Evolutionary conservation across 2,888 invertebrate genomes (phyloP), one percentile per base, ranked within the genome.

Genomic region (Lysandra coridon): DNA sequence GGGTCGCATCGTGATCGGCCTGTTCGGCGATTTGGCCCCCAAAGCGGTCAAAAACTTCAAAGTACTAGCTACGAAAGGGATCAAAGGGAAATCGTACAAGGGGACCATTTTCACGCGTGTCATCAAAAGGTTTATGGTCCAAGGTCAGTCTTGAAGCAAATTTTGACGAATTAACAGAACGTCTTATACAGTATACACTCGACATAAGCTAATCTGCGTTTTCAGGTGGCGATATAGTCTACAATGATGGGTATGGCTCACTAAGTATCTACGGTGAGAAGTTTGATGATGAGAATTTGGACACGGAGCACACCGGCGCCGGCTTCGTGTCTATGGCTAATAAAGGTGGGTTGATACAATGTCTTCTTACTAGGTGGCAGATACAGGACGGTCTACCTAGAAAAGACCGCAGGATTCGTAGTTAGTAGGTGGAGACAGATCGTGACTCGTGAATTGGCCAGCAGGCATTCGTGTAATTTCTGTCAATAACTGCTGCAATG

Each of bases 291-390:
- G 99, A 99, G 90, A 98, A 97, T 86, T 96, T 98, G 84, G 95
- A 95, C 49, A 95, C 98, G 4, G 96, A 97, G 85, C 98, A 98
- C 87, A 96, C 96, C 81, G 96, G 96, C 14, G 96, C 98, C 2
- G 98, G 99, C 80, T 97, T 98, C 90, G 93, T 99, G 69, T 98
- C 98, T 83, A 98, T 99, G 99, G 99, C 98, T 1, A 99, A 99
- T 89, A 96, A 96, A 86, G 97, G 97, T 92, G 84, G 79, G 57
- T 23, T 64, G 44, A 44, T 44, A 44, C 44, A 44, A 44, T 44
- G 44, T 44, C 10, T 44, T 44, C 44, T 44, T 44, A 44, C 44
- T 23, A 23, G 23, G 23, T 23, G 23, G 23, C 44, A 44, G 44
- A 44, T 44, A 6, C 10, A 44, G 44, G 44, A 44, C 2, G 44